Evolutionary conservation across 2,888 invertebrate genomes (phyloP).

Genomic region (Muschampia plurimacula): DNA sequence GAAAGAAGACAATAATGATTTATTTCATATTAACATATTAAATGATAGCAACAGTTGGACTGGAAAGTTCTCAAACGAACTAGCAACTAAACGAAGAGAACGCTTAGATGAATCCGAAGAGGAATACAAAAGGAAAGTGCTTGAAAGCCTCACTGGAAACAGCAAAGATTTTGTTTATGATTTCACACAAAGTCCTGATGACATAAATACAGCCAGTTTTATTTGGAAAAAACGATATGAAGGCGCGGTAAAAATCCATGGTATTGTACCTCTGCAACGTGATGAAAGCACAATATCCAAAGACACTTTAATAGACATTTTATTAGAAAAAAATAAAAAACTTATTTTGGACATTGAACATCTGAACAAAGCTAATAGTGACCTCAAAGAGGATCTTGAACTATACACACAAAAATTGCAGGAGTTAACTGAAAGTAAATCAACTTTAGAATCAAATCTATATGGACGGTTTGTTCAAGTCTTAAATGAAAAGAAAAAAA

Average conservation of each 20-base stretch:
- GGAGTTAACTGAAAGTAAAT: conserved; percentile 61
- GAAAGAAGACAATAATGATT: conserved; percentile 54
- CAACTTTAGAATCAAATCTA: conserved; percentile 58
- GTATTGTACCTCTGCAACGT: conserved; percentile 55
- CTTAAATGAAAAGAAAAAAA: conserved; percentile 70
- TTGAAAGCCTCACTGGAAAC: conserved; percentile 48
- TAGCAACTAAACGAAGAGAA: conserved; percentile 54
- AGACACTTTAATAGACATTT: conserved; percentile 59
- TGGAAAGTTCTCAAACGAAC: conserved; percentile 61
- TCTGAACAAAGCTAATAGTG: conserved; percentile 48
- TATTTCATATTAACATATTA: conserved; percentile 66
- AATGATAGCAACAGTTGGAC: conserved; percentile 61
- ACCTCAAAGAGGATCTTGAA: conserved; percentile 53
- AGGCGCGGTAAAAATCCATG: conserved; percentile 56
- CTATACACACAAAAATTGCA: conserved; percentile 61
- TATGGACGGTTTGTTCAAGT: conserved; percentile 72
- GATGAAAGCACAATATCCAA: conserved; percentile 51
- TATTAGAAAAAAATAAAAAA: conserved; percentile 61
- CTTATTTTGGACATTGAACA: conserved; percentile 49
- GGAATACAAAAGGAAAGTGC: conserved; percentile 58
- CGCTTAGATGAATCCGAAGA: conserved; percentile 55
- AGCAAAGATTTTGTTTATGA: conserved; percentile 53
- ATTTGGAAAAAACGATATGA: conserved; percentile 64
- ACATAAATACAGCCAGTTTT: conserved; percentile 54
- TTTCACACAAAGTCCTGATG: conserved; percentile 46